Conservation (phyloP, 2,113 vertebrate species). For the Ageneiosus marmoratus region DNA sequence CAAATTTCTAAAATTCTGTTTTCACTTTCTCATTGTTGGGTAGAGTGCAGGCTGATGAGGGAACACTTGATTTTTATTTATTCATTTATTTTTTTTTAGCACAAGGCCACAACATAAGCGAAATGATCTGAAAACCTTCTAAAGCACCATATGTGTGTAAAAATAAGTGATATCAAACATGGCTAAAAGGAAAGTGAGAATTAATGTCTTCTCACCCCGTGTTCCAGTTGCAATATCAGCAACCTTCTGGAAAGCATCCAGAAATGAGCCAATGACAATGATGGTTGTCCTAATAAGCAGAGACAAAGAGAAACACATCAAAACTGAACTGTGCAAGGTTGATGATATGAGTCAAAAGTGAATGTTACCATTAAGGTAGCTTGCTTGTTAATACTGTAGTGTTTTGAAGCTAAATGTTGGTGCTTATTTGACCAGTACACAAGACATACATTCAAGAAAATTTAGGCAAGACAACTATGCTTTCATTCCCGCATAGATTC, state of each 20-base stretch:
- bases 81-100: too few relatives aligned
- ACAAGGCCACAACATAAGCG: too few relatives aligned
- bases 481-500: not conserved
- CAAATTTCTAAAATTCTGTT: too few relatives aligned
- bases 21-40: too few relatives aligned
- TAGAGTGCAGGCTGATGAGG: too few relatives aligned
- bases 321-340: not conserved
- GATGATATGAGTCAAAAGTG: too few relatives aligned
- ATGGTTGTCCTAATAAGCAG: slow-evolving; percentile 73
- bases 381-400: not conserved
- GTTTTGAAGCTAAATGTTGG: not conserved
- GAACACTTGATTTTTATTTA: too few relatives aligned
- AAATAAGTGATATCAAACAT: too few relatives aligned
- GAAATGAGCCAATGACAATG: slow-evolving; percentile 76
- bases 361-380: not conserved
- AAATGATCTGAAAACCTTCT: too few relatives aligned
- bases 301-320: slow-evolving; percentile 26
- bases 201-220: slow-evolving; percentile 66
- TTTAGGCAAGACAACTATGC: not conserved
- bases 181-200: not conserved
- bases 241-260: slow-evolving; percentile 84
- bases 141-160: too few relatives aligned
- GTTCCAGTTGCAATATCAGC: slow-evolving; percentile 82
- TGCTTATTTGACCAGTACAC: not conserved
- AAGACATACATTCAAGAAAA: not conserved